phyloP scores from a whole-genome alignment of 92 coral and sea anemone genomes.

The Epizoanthus rinbou region DNA sequence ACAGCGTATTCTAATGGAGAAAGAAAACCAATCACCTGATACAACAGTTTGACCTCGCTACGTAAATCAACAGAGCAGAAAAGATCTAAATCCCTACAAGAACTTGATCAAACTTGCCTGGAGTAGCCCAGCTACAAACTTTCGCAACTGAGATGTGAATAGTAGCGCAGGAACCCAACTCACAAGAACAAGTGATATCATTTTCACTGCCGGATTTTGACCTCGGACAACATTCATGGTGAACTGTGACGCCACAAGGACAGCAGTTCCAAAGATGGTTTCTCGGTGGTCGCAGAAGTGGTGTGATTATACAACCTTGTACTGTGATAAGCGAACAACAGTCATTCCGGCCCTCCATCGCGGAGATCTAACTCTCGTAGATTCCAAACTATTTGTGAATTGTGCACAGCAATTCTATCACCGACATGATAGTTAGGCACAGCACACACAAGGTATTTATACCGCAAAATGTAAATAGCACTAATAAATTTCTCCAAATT shows the following conservation, averaged over 20 bases:
- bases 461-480: conserved; percentile 12
- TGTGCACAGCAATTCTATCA: conserved; percentile 16
- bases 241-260: no score
- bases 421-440: conserved; percentile 21
- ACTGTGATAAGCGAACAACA: conserved; percentile 4
- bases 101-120: background rate
- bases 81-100: background rate
- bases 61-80: conserved; percentile 17
- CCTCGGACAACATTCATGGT: no score
- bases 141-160: background rate
- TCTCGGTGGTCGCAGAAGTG: background rate
- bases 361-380: background rate
- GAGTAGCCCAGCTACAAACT: background rate
- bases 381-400: background rate
- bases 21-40: conserved; percentile 28
- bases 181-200: background rate
- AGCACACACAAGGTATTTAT: conserved; percentile 12
- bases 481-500: background rate
- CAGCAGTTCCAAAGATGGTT: background rate
- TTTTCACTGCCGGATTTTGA: no score
- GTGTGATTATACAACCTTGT: background rate
- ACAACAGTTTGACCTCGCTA: conserved; percentile 19
- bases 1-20: conserved; percentile 50
- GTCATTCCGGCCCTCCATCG: background rate
- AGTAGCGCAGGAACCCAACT: background rate